Evolutionary conservation across 2,888 invertebrate genomes (phyloP).

Genomic region (Entomobrya multifasciata): DNA sequence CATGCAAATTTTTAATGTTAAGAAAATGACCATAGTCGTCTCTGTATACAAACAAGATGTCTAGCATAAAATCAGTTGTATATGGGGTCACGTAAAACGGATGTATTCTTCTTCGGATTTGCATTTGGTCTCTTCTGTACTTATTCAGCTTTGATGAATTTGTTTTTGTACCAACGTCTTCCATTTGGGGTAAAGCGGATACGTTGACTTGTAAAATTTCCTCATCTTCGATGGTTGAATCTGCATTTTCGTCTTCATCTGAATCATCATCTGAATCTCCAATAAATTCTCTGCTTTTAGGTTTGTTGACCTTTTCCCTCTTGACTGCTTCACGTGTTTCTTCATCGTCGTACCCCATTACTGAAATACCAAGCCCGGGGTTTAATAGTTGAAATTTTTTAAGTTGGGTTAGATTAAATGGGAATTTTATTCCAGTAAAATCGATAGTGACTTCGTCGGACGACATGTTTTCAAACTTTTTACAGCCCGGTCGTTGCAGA

Average conservation of each 20-base stretch:
- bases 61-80: not conserved
- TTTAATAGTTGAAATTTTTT: not conserved
- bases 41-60: not conserved
- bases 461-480: too few species aligned
- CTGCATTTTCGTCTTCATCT: not conserved
- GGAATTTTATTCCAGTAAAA: not conserved
- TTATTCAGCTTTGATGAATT: too few species aligned
- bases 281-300: too few species aligned
- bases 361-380: not conserved
- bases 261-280: not conserved
- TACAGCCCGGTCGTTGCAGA: too few species aligned
- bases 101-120: not conserved
- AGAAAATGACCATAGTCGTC: not conserved
- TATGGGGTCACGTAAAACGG: not conserved
- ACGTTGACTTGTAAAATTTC: too few species aligned
- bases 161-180: not conserved
- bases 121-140: not conserved
- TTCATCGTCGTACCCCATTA: not conserved
- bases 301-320: too few species aligned
- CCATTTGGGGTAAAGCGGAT: too few species aligned
- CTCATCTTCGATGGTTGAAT: too few species aligned
- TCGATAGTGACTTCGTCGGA: not conserved
- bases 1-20: not conserved
- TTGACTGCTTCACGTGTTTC: not conserved
- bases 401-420: not conserved